These are phyloP conservation scores for Stylophora pistillata DNA, from an alignment of 64 coral and sea anemone species.

Conservation along the genomic window DNA sequence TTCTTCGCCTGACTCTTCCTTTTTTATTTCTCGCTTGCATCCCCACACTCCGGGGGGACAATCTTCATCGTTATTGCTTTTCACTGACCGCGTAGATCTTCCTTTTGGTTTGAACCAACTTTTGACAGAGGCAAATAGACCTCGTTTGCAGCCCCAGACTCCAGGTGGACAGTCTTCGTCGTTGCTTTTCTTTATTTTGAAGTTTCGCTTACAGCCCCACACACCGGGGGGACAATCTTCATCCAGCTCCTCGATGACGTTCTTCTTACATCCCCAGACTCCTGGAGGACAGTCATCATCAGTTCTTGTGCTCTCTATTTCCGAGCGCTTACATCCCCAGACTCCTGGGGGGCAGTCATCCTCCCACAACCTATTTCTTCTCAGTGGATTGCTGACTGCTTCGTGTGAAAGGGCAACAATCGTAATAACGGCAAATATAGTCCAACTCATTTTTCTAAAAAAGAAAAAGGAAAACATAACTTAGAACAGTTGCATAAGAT, in stretches of 20 bases:
- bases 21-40: constrained; percentile 47
- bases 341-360: constrained; percentile 54
- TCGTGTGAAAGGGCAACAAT: constrained; percentile 13
- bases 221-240: constrained; percentile 37
- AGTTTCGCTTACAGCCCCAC: constrained; percentile 27
- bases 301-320: not conserved
- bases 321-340: constrained; percentile 54
- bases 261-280: constrained; percentile 60
- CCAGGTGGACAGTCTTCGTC: constrained; percentile 55
- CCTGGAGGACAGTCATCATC: constrained; percentile 43
- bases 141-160: constrained; percentile 68
- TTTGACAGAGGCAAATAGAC: constrained; percentile 20
- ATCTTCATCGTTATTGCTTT: constrained; percentile 1
- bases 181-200: not conserved
- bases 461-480: not conserved
- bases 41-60: constrained; percentile 65
- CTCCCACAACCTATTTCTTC: constrained; percentile 1
- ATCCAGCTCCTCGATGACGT: constrained; percentile 14
- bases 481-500: not conserved
- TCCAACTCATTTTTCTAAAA: constrained; percentile 30
- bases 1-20: constrained; percentile 12
- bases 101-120: constrained; percentile 2
- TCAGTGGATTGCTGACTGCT: not conserved
- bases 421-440: not conserved
- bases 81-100: constrained; percentile 4